These are phyloP conservation scores for Oryzias curvinotus DNA, from an alignment of 2,113 vertebrate species.

Conservation along the genomic window DNA sequence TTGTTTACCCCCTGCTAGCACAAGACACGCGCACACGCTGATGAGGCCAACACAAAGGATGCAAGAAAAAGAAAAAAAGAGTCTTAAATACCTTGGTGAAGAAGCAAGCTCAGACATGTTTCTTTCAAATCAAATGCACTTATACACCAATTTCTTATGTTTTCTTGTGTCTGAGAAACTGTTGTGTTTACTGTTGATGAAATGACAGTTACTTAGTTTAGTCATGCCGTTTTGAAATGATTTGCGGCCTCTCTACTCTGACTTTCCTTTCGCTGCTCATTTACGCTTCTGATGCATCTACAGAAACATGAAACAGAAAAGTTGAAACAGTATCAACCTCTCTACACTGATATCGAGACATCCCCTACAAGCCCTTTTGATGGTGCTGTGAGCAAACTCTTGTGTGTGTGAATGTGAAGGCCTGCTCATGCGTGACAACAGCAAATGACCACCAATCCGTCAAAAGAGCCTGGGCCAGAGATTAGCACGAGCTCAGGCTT, in stretches of 20 bases:
- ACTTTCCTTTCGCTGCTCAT: neutral
- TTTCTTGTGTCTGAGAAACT: constrained; percentile 27
- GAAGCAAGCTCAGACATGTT: constrained; percentile 48
- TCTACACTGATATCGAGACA: constrained; percentile 43
- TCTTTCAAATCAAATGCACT: constrained; percentile 23
- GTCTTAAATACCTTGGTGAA: constrained; percentile 27
- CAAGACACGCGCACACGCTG: constrained; percentile 1
- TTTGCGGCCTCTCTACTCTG: neutral
- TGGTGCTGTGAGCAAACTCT: constrained; percentile 53
- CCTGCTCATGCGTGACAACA: constrained; percentile 58
- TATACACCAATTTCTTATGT: constrained; percentile 47
- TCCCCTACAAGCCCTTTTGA: constrained; percentile 60
- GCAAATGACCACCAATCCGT: constrained; percentile 64
- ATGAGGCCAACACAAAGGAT: constrained; percentile 32
- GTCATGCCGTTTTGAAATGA: neutral
- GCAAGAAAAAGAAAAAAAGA: constrained; percentile 11
- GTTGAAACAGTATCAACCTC: neutral
- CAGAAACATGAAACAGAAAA: neutral
- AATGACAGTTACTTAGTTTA: neutral
- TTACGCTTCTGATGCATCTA: neutral
- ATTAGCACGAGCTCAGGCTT: constrained; percentile 57
- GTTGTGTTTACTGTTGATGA: constrained; percentile 1
- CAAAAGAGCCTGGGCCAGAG: constrained; percentile 43
- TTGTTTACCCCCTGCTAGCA: constrained; percentile 44
- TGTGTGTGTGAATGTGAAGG: constrained; percentile 18